Base-by-base conservation (phyloP, 2,797 vertebrate genomes). In the Argyrosomus regius region DNA sequence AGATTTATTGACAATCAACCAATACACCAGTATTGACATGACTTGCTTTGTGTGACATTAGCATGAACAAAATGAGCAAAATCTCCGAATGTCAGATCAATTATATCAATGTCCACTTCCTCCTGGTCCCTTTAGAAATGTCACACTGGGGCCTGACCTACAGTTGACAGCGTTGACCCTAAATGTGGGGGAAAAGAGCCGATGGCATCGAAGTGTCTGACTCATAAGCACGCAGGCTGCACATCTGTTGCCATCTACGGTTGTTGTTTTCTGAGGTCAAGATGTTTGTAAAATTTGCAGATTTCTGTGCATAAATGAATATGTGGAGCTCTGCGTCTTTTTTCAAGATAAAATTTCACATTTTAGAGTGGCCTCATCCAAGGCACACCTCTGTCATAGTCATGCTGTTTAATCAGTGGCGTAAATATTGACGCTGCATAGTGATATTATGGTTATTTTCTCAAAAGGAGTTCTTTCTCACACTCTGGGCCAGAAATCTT, bases 71-170 rank as follows among this genome's bases (percentile, higher is more conserved):
- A 82, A 68, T 56, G 65, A 74, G 35, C 4, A 58, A 72, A 52
- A 16, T 61, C 17, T 63, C 39, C 0, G 13, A 73, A 62, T 61
- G 66, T 80, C 71, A 71, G 26, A 84, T 75, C 24, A 73, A 10
- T 80, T 68, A 31, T 39, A 76, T 81, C 28, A 67, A 39, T 64
- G 20, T 74, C 17, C 1, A 3, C 20, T 41, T 6, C 46, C 48
- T 60, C 43, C n/a, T 17, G 57, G 6, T 45, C 45, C 26, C 52
- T 77, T 53, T 10, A 70, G 28, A 75, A 77, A 81, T 69, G 78
- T 73, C 78, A 80, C 45, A 48, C 12, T 56, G 75, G 24, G 68
- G 69, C n/a, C 65, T 22, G 45, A 57, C 41, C 61, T 22, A 4
- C 24, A n/a, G 46, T 6, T 74, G 69, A 67, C 71, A 52, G 65